phyloP scores from a whole-genome alignment of 1,140 invertebrate species.

The Dendroctonus valens region DNA sequence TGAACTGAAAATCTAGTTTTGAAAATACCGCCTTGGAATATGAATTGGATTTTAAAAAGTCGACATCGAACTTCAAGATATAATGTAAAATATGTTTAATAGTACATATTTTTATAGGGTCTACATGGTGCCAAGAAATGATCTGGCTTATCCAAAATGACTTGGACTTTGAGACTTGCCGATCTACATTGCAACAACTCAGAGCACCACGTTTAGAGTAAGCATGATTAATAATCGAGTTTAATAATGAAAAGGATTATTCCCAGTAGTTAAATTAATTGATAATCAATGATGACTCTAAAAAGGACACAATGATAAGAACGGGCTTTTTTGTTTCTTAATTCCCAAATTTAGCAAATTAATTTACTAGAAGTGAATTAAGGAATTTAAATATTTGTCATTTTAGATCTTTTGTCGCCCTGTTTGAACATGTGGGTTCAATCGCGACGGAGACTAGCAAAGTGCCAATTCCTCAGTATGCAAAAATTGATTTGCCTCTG shows the following conservation, averaged over 20 bases:
- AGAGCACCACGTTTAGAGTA: constrained; percentile 47
- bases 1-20: too few species aligned
- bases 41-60: too few species aligned
- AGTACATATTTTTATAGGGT: too few species aligned
- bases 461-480: not conserved
- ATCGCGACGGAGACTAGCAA: constrained; percentile 8
- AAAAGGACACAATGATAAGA: too few species aligned
- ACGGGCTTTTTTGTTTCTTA: too few species aligned
- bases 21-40: too few species aligned
- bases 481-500: constrained; percentile 3
- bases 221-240: constrained; percentile 16
- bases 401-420: constrained; percentile 36
- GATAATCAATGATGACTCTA: too few species aligned
- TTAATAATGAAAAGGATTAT: not conserved
- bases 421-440: constrained; percentile 35
- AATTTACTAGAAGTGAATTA: not conserved
- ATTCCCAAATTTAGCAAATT: too few species aligned
- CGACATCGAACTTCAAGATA: too few species aligned
- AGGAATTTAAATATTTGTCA: not conserved
- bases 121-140: constrained; percentile 88
- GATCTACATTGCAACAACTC: constrained; percentile 61
- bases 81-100: too few species aligned
- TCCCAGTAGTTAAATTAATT: too few species aligned
- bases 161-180: constrained; percentile 72
- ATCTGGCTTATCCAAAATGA: constrained; percentile 80